phyloP scores from a whole-genome alignment of 2,797 vertebrate genomes.

The Lacerta bilineata region DNA sequence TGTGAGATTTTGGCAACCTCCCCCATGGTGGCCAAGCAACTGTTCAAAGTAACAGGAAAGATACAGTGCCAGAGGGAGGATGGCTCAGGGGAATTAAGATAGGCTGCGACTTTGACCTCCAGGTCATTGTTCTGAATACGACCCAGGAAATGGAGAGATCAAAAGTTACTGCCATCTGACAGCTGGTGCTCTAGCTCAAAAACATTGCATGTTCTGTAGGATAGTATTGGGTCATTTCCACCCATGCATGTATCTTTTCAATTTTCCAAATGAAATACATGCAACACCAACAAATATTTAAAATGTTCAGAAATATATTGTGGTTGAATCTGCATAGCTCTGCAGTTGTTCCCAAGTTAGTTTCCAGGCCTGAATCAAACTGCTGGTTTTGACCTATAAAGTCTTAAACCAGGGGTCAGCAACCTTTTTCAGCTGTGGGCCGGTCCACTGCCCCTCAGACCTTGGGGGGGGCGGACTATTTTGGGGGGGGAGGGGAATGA shows the following conservation, averaged over 20 bases:
- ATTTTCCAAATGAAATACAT: neutral
- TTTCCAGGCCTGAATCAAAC: too few species aligned
- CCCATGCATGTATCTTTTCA: neutral
- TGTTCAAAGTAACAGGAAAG: constrained; percentile 45
- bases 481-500: too few species aligned
- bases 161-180: constrained; percentile 42
- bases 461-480: too few species aligned
- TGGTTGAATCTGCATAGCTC: neutral
- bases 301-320: neutral
- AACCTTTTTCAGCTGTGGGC: too few species aligned
- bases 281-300: neutral
- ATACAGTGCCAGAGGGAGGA: constrained; percentile 12
- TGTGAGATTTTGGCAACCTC: constrained; percentile 31
- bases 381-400: too few species aligned
- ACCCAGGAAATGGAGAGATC: constrained; percentile 51
- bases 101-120: constrained; percentile 34
- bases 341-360: too few species aligned
- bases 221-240: neutral
- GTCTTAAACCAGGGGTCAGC: too few species aligned
- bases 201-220: neutral
- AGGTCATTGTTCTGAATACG: constrained; percentile 28
- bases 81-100: constrained; percentile 42
- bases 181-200: constrained; percentile 20
- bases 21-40: constrained; percentile 20
- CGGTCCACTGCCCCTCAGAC: too few species aligned